Evolutionary conservation across 2,888 invertebrate genomes (phyloP).

Genomic region (Cephus pygmeus): DNA sequence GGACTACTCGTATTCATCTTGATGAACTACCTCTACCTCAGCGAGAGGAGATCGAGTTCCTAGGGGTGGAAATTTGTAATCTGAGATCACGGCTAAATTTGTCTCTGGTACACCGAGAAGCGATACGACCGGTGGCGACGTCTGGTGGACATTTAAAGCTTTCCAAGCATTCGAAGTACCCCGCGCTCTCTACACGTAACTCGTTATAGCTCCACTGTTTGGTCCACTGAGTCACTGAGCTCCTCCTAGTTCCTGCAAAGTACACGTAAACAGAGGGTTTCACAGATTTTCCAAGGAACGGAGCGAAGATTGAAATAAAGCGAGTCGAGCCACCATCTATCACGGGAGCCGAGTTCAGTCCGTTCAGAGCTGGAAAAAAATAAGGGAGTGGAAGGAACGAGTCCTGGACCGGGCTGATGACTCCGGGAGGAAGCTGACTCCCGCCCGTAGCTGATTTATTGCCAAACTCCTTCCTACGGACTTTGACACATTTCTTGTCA

Average conservation of each 20-base stretch:
- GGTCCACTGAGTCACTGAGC: not conserved
- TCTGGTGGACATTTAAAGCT: not conserved
- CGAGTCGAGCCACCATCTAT: not conserved
- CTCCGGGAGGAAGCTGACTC: not conserved
- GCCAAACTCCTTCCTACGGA: not conserved
- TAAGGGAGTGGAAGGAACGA: not conserved
- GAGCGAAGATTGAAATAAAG: not conserved
- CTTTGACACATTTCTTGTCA: not conserved
- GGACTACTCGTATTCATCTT: not conserved
- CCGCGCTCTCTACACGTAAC: not conserved
- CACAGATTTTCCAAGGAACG: not conserved
- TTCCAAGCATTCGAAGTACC: not conserved
- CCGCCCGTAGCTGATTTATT: not conserved
- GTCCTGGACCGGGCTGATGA: not conserved
- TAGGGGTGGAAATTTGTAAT: constrained; percentile 5
- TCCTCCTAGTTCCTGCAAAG: not conserved
- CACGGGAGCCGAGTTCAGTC: not conserved
- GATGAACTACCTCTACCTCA: not conserved
- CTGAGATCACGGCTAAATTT: not conserved
- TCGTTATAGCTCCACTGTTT: not conserved
- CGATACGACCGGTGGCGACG: not conserved
- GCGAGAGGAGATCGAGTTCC: not conserved
- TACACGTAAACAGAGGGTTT: not conserved
- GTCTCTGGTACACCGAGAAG: not conserved
- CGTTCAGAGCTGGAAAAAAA: not conserved